A percentile compares a stretch with the other conserved stretches of the same genome.
Conservation (phyloP, 2,888 invertebrate genomes). For the Leptinotarsa haldemani region DNA sequence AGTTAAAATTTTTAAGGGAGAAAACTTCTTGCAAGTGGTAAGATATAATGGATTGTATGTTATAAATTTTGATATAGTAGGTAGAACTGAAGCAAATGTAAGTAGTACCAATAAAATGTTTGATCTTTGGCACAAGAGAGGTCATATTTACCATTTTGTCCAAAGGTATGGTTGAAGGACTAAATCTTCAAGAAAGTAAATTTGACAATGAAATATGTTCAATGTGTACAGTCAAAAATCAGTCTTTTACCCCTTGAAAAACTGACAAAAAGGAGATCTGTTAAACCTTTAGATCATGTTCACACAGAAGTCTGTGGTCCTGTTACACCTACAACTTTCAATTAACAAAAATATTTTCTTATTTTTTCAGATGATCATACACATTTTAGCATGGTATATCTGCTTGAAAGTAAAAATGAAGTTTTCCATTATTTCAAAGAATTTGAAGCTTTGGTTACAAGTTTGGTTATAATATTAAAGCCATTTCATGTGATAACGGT, state of each 20-base stretch:
- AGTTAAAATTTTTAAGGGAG: too few species aligned
- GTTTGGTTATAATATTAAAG: conserved; percentile 10
- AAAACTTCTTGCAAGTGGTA: too few species aligned
- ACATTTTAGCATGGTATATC: conserved; percentile 17
- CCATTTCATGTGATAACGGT: conserved; percentile 18
- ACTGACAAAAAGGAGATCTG: not conserved
- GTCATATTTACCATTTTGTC: conserved; percentile 4
- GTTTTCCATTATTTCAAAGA: conserved; percentile 21
- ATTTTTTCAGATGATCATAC: not conserved
- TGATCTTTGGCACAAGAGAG: conserved; percentile 2
- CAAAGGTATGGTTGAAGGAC: conserved; percentile 18
- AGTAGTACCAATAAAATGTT: not conserved
- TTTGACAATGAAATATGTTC: conserved; percentile 1
- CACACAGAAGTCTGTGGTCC: conserved; percentile 17
- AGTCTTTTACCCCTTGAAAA: not conserved
- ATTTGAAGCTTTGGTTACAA: conserved; percentile 13
- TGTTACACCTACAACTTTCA: not conserved
- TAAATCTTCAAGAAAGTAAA: conserved; percentile 1
- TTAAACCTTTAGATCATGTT: conserved; percentile 9
- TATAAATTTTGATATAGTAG: too few species aligned
- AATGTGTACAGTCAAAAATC: conserved; percentile 4
- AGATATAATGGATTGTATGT: too few species aligned
- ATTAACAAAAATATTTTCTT: conserved; percentile 1
- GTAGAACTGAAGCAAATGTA: too few species aligned
- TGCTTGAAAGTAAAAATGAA: conserved; percentile 7